Evolutionary conservation across 1,140 invertebrate species (phyloP), one percentile per base, ranked within the genome.

Genomic region (Drosophila lowei): DNA sequence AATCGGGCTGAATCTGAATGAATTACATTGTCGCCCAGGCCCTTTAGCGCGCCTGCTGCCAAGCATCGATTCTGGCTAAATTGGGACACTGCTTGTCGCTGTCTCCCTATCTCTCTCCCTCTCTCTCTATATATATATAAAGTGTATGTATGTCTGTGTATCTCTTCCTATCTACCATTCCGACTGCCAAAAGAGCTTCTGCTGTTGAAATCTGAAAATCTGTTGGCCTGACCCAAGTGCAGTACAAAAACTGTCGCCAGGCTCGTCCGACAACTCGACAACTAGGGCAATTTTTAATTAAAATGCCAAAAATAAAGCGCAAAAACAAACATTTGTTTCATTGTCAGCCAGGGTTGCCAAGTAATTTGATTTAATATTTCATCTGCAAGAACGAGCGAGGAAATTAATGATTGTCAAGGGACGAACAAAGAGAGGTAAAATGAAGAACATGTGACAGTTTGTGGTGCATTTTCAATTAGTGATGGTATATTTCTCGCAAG

Each of bases 241-340:
- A 73, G 38, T 16, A 55, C 25, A 21, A 47, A 47, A 61, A 43
- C 50, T 61, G 57, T 62, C 67, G 57, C 70, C 70, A 44, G 70
- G 38, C 46, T 72, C 48, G 34, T 5, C 34, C 34, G 11, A 13
- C 34, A 38, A 38, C 34, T 38, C 42, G 41, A 65, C 70, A 80
- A 80, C 61, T 76, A 56, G 77, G 77, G 34, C 77, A 76, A 53
- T 55, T 76, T 79, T 72, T 79, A 71, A 79, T 79, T 71, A 72
- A 80, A 79, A 76, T 63, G 74, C 64, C 76, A 57, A 60, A 76
- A 76, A 76, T 56, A 78, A 65, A 61, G 72, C 60, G 46, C 46
- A 60, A 21, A 43, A 42, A 47, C 55, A 62, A 57, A 65, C 79
- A 71, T 58, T 72, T 79, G 57, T 72, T 79, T 75, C 71, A 71